Evolutionary conservation across 2,113 vertebrate species (phyloP), one percentile per base, ranked within the genome.

Genomic region (Pelecanus crispus): DNA sequence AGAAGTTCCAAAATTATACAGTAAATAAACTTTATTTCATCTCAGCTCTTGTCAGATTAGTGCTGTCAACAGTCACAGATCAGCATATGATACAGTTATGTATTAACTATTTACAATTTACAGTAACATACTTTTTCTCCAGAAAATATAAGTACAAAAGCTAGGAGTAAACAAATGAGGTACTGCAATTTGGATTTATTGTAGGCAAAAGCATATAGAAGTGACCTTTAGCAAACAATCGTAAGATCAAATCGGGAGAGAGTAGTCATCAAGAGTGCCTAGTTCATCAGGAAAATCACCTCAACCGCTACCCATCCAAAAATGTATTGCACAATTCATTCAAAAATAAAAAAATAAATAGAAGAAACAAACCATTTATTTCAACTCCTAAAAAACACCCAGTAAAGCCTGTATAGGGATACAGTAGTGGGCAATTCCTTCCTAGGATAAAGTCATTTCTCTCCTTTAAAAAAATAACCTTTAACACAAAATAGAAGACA

Each of bases 11-110:
- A 84, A 88, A 80, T 81, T 97, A 66, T 98, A 99, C 73, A 98
- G 98, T 99, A 99, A 99, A 99, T 99, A 99, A 98, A 98, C 86
- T 98, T 99, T 99, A 99, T 99, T 99, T 98, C 91, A 62, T 95
- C 97, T 98, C 95, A 86, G 97, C 96, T 98, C 97, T 98, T 99
- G 98, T 98, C 93, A 97, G 98, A 98, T 98, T 98, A 98, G 97
- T 97, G 98, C 97, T 98, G 98, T 95, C 98, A 98, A 98, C 92
- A 98, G 97, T 98, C 98, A 98, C 97, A 98, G 95, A 98, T 97
- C 95, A 97, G 97, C 95, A 94, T 98, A 98, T 98, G 83, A 94
- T 98, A 99, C 98, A 99, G 89, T 97, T 97, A 98, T 86, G 82
- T 97, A 97, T 96, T 97, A 96, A 95, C 96, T 98, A 99, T 98